These are phyloP conservation scores for Drosophila merina DNA, from an alignment of 2,888 invertebrate genomes.

Conservation along the genomic window DNA sequence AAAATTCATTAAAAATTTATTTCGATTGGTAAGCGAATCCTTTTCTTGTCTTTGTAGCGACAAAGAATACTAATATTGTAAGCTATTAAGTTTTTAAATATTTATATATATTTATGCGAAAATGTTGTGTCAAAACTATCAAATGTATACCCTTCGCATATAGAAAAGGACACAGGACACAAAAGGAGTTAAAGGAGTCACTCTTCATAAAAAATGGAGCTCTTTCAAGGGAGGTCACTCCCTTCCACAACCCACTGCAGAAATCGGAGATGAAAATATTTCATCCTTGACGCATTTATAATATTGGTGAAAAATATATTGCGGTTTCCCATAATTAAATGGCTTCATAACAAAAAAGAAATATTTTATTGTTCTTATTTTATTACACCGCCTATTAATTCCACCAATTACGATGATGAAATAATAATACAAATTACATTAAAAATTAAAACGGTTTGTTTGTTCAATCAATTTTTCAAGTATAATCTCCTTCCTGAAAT, in stretches of 20 bases:
- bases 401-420: constrained; percentile 55
- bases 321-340: constrained; percentile 44
- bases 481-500: not conserved
- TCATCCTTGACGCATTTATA: constrained; percentile 7
- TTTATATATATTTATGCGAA: no score
- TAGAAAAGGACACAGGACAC: not conserved
- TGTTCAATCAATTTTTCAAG: constrained; percentile 4
- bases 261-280: not conserved
- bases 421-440: constrained; percentile 52
- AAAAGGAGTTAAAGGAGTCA: not conserved
- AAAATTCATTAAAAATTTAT: not conserved
- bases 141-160: not conserved
- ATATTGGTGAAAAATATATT: constrained; percentile 46
- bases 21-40: not conserved
- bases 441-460: constrained; percentile 12
- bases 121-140: no score
- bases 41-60: no score
- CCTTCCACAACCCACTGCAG: not conserved
- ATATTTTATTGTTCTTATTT: constrained; percentile 35
- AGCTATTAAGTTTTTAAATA: no score
- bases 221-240: not conserved
- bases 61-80: no score
- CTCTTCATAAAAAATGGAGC: not conserved
- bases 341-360: constrained; percentile 22
- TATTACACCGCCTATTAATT: constrained; percentile 52